phyloP scores from a whole-genome alignment of 2,888 invertebrate genomes.

The Andrena bucephala region DNA sequence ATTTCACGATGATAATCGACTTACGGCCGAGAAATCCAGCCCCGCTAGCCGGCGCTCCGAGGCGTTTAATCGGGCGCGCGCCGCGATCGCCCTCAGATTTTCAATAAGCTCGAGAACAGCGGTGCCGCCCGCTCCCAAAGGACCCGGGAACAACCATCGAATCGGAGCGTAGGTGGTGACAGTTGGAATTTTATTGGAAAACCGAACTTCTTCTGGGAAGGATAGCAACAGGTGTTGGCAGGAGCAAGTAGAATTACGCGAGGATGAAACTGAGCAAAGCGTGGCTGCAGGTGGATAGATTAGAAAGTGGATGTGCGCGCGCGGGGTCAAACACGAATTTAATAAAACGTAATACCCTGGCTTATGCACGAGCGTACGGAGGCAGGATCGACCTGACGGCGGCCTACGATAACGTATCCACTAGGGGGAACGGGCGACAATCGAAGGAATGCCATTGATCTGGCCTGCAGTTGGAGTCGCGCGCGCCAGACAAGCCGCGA shows the following conservation, averaged over 20 bases:
- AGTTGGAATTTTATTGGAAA: constrained; percentile 63
- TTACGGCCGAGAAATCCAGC: not conserved
- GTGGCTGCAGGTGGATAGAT: constrained; percentile 8
- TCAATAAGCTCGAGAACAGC: constrained; percentile 23
- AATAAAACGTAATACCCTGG: not conserved
- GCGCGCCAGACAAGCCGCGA: constrained; percentile 2
- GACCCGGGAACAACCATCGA: constrained; percentile 26
- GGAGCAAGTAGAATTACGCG: constrained; percentile 48
- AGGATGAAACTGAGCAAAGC: constrained; percentile 46
- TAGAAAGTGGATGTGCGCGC: constrained; percentile 18
- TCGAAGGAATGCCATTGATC: constrained; percentile 16
- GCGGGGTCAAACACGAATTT: not conserved
- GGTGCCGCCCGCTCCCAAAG: constrained; percentile 1
- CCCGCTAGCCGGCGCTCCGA: not conserved
- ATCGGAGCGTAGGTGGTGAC: constrained; percentile 37
- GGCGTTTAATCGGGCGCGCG: not conserved
- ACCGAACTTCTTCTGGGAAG: constrained; percentile 58
- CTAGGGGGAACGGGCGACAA: not conserved
- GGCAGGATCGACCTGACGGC: not conserved
- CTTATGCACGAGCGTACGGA: not conserved
- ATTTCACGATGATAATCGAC: constrained; percentile 30
- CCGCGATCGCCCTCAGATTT: not conserved
- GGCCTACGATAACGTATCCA: not conserved
- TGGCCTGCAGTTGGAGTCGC: not conserved
- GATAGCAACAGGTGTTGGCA: constrained; percentile 65